Evolutionary conservation across 2,113 vertebrate genomes (phyloP).

Genomic region (Seriola rivoliana): DNA sequence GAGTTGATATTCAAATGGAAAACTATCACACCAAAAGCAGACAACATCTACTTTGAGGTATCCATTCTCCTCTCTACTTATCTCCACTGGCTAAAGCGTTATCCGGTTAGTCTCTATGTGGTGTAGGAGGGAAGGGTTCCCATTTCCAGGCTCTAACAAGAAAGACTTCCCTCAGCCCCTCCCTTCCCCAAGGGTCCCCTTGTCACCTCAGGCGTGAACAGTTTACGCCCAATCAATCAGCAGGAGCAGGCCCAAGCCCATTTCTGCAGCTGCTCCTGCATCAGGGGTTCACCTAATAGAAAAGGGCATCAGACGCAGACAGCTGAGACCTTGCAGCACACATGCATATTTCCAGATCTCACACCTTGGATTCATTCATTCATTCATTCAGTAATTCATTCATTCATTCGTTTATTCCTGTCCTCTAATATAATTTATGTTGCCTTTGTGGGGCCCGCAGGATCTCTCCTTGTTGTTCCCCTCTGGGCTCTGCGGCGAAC

Average conservation of each 20-base stretch:
- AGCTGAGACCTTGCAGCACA: conserved; percentile 69
- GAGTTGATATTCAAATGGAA: conserved; percentile 39
- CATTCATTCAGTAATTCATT: conserved; percentile 14
- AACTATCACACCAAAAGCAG: conserved; percentile 23
- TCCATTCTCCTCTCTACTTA: conserved; percentile 20
- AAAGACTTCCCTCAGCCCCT: conserved; percentile 47
- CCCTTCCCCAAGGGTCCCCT: conserved; percentile 65
- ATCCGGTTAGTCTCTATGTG: conserved; percentile 42
- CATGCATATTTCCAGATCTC: conserved; percentile 35
- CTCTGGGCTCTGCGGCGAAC: conserved; percentile 23
- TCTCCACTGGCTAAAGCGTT: conserved; percentile 37
- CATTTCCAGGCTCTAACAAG: conserved; percentile 52
- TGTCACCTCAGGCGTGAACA: conserved; percentile 78
- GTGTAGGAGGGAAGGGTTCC: conserved; percentile 40
- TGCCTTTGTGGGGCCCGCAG: not conserved
- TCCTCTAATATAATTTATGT: conserved; percentile 21
- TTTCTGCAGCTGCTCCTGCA: conserved; percentile 77
- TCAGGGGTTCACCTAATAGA: conserved; percentile 68
- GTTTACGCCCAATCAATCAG: conserved; percentile 81
- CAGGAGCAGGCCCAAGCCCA: conserved; percentile 47
- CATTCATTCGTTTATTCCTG: conserved; percentile 23
- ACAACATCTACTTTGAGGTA: conserved; percentile 9
- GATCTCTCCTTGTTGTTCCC: conserved; percentile 2
- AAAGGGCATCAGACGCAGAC: conserved; percentile 39
- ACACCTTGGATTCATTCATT: conserved; percentile 50